phyloP scores from a whole-genome alignment of 2,113 vertebrate species.

The Speoplatyrhinus poulsoni region DNA sequence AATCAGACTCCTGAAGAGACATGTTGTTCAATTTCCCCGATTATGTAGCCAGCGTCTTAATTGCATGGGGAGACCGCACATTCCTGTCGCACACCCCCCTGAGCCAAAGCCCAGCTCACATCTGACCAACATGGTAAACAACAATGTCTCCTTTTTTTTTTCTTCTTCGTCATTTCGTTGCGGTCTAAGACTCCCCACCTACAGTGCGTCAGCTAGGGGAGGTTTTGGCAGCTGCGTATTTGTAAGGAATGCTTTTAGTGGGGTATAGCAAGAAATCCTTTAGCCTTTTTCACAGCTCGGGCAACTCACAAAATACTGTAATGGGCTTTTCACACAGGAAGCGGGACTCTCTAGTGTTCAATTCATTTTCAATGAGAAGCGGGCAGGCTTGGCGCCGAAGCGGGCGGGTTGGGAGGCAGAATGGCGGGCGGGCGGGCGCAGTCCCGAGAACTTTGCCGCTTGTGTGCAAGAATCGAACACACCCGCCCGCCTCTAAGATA shows the following conservation, averaged over 20 bases:
- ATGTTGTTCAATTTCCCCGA: constrained; percentile 53
- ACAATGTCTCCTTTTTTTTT: constrained; percentile 31
- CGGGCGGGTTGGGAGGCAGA: no score
- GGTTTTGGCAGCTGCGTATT: constrained; percentile 32
- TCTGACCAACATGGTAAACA: constrained; percentile 21
- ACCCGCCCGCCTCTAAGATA: no score
- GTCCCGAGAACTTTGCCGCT: no score
- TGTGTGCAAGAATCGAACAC: no score
- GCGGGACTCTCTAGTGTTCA: no score
- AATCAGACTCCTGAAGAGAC: not conserved
- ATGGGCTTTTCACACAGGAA: no score
- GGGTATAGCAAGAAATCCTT: constrained; percentile 33
- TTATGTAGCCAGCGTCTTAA: constrained; percentile 74
- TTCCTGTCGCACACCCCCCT: not conserved
- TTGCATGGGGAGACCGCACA: constrained; percentile 2
- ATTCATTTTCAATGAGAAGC: no score
- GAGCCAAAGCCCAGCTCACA: not conserved
- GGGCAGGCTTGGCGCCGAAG: no score
- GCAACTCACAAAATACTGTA: not conserved
- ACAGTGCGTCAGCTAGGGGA: constrained; percentile 31
- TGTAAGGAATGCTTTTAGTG: constrained; percentile 19
- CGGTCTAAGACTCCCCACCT: constrained; percentile 16
- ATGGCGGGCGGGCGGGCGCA: no score
- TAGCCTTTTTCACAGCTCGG: constrained; percentile 25
- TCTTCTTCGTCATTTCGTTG: constrained; percentile 43